These are phyloP conservation scores for Leptarthrus brevirostris DNA, from an alignment of 2,888 invertebrate species.

Conservation along the genomic window DNA sequence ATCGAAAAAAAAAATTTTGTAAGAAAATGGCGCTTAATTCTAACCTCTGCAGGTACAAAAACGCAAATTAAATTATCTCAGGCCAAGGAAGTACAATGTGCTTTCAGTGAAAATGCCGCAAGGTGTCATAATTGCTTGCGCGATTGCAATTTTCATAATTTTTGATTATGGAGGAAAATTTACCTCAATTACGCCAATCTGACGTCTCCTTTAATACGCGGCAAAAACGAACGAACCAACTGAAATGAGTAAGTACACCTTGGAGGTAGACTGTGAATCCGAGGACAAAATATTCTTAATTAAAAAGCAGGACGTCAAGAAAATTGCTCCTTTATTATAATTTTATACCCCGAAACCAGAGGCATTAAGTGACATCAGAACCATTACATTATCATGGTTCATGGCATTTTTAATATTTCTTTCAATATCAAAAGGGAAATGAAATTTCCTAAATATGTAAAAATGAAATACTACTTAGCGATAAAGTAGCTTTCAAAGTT, in stretches of 20 bases:
- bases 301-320: constrained; percentile 20
- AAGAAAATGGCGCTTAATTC: constrained; percentile 9
- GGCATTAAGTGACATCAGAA: neutral
- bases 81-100: neutral
- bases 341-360: neutral
- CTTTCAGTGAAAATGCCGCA: constrained; percentile 20
- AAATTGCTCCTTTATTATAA: constrained; percentile 36
- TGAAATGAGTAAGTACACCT: too few relatives aligned
- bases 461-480: too few relatives aligned
- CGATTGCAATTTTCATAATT: constrained; percentile 37
- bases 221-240: neutral
- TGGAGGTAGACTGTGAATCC: neutral
- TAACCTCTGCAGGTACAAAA: neutral
- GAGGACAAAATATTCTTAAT: constrained; percentile 28
- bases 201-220: neutral
- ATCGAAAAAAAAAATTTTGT: constrained; percentile 47
- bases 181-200: constrained; percentile 18
- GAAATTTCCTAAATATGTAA: too few relatives aligned
- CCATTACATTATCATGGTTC: too few relatives aligned
- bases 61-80: constrained; percentile 29
- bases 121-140: constrained; percentile 40
- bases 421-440: too few relatives aligned
- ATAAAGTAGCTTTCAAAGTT: too few relatives aligned
- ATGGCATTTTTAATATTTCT: too few relatives aligned
- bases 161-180: neutral